A percentile compares a stretch with the other conserved stretches of the same genome.
These are phyloP conservation scores for Cephus cinctus DNA, from an alignment of 1,140 invertebrate species.

Conservation along the genomic window DNA sequence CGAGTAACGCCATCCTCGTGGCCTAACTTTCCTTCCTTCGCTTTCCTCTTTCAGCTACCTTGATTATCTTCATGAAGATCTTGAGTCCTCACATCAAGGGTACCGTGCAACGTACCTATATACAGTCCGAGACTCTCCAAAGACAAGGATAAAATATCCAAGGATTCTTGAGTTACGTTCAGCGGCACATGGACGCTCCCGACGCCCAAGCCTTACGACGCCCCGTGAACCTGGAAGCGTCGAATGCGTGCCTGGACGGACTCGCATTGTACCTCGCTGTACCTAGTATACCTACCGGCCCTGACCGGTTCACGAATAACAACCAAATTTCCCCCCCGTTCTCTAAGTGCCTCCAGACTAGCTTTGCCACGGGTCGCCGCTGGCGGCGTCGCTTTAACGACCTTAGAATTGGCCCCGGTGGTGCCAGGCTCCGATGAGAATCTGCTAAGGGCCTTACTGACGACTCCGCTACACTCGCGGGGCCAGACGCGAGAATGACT, in stretches of 20 bases:
- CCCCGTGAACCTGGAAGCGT: constrained; percentile 54
- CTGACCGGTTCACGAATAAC: constrained; percentile 58
- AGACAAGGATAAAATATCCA: no score
- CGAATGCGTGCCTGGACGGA: constrained; percentile 58
- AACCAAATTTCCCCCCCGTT: constrained; percentile 54
- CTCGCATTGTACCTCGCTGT: constrained; percentile 60
- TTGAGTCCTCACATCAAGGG: no score
- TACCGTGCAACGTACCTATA: no score
- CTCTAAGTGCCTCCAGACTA: constrained; percentile 43
- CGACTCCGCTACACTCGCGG: constrained; percentile 54
- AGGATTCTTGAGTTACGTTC: no score
- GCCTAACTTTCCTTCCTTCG: no score
- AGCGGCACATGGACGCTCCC: no score
- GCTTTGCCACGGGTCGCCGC: constrained; percentile 31
- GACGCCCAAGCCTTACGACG: no score
- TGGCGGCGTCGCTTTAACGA: constrained; percentile 11
- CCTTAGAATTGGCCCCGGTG: constrained; percentile 1
- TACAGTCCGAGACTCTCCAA: no score
- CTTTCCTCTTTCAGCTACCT: no score
- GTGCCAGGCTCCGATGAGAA: constrained; percentile 41
- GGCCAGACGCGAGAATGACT: constrained; percentile 44
- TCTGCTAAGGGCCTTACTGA: constrained; percentile 54
- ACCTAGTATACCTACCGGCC: constrained; percentile 54
- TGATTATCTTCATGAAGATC: no score
- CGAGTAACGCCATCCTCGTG: no score